These are phyloP conservation scores for Syrista parreyssii DNA, from an alignment of 2,888 invertebrate genomes.

Conservation along the genomic window DNA sequence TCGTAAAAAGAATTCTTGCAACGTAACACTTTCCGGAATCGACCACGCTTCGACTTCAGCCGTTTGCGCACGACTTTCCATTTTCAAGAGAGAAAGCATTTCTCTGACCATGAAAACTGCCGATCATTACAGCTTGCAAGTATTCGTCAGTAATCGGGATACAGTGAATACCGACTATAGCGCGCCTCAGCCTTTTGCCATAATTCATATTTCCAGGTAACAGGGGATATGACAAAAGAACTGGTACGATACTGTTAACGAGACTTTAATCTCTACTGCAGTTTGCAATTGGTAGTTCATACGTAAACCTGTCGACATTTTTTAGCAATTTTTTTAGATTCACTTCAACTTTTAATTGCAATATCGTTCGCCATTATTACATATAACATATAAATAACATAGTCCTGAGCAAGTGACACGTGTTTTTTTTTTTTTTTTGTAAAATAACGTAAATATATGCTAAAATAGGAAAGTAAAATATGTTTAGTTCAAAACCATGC, in stretches of 20 bases:
- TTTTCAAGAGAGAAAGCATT: slow-evolving; percentile 25
- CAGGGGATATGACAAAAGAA: neutral
- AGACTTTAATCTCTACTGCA: neutral
- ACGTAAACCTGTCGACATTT: neutral
- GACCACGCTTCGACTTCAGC: slow-evolving; percentile 36
- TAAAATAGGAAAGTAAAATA: too few species aligned
- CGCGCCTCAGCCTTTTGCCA: neutral
- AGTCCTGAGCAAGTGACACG: too few species aligned
- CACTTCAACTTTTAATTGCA: neutral
- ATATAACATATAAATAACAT: too few species aligned
- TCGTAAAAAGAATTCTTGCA: slow-evolving; percentile 45
- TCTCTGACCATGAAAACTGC: slow-evolving; percentile 58
- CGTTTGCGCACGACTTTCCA: slow-evolving; percentile 49
- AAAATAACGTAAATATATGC: too few species aligned
- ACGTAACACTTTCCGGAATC: slow-evolving; percentile 58
- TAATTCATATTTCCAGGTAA: slow-evolving; percentile 28
- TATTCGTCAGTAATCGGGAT: slow-evolving; percentile 40
- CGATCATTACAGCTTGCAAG: slow-evolving; percentile 62
- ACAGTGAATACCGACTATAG: slow-evolving; percentile 21
- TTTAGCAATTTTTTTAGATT: neutral
- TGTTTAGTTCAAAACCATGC: too few species aligned
- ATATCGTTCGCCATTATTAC: neutral
- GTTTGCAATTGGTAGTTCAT: neutral
- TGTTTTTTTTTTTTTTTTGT: too few species aligned
- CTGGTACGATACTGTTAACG: neutral